Evolutionary conservation across 35 echinoderm and acorn worm species (phyloP), one percentile per base, ranked within the genome.

Genomic region (Apostichopus californicus): DNA sequence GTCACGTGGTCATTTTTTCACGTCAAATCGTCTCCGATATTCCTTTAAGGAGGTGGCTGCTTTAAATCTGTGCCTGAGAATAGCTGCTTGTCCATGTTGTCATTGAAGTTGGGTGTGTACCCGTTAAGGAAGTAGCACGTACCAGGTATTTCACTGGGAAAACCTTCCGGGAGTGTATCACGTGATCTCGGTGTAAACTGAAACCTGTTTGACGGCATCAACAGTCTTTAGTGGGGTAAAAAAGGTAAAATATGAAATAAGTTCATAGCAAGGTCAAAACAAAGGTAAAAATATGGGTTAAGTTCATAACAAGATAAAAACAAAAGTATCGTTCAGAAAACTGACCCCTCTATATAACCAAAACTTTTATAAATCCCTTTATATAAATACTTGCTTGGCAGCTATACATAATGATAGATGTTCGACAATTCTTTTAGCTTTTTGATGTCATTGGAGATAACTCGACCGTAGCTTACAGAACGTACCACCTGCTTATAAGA

Each of bases 81-180:
- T 54, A 95, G 94, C 79, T 98, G 83, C 11, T 77, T 57, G 65
- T 95, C 96, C 2, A 92, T 28, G 22, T 86, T 90, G 23, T 94
- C 82, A 28, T 94, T 92, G 25, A 68, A 79, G 21, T 92, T 79
- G 24, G 92, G 92, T 18, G 65, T 68, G 87, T 98, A 98, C 55
- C 94, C 94, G 78, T 94, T 90, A 0, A 98, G 94, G 81, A 98
- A 98, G 84, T 95, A 61, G 71, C 94, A 95, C 4, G 95, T 98
- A 23, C 96, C 96, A 2, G 94, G 96, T 58, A 94, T 90, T 17
- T 73, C 91, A 59, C 54, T 81, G 1, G 94, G 96, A 55, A 95
- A 98, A 13, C 90, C 94, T 25, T 93, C 94, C 9, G 96, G 96
- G 55, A 98, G 91, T 0, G 94, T 94, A 58, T 95, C 94, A 46